Conservation (phyloP, 2,797 vertebrate species). For the Gouania willdenowi region DNA sequence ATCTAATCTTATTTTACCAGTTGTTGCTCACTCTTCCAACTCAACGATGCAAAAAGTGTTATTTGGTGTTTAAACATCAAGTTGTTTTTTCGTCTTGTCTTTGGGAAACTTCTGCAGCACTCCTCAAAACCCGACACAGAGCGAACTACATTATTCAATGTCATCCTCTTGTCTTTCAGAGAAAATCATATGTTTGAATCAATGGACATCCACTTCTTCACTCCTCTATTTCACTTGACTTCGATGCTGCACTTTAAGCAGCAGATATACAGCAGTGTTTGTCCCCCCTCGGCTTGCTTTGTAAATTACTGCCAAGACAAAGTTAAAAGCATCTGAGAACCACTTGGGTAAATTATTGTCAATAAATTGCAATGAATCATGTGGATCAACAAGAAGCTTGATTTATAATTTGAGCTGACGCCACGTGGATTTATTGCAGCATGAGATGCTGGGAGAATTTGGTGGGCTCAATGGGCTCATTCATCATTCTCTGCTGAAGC, state of each 20-base stretch:
- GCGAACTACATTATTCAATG: constrained; percentile 47
- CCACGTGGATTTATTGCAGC: constrained; percentile 58
- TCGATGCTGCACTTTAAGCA: constrained; percentile 47
- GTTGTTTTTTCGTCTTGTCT: constrained; percentile 26
- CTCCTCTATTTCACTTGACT: constrained; percentile 48
- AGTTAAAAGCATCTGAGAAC: constrained; percentile 76
- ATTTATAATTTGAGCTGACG: constrained; percentile 74
- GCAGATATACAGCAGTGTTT: constrained; percentile 55
- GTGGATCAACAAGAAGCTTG: constrained; percentile 61
- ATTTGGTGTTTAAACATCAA: too few species aligned
- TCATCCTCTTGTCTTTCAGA: constrained; percentile 56
- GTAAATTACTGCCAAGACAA: constrained; percentile 67
- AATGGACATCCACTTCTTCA: constrained; percentile 66
- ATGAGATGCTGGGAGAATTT: constrained; percentile 63
- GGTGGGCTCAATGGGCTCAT: constrained; percentile 55
- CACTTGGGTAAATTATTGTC: constrained; percentile 74
- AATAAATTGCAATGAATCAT: constrained; percentile 77
- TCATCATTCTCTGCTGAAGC: constrained; percentile 63
- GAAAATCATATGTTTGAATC: constrained; percentile 70
- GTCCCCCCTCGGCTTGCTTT: constrained; percentile 33
- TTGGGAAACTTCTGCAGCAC: constrained; percentile 30
- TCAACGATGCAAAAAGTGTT: too few species aligned
- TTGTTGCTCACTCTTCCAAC: too few species aligned
- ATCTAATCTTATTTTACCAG: too few species aligned
- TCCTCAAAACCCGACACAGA: too few species aligned